A percentile compares a stretch with the other conserved stretches of the same genome.
phyloP scores from a whole-genome alignment of 2,113 vertebrate genomes.

The Rafetus swinhoei region DNA sequence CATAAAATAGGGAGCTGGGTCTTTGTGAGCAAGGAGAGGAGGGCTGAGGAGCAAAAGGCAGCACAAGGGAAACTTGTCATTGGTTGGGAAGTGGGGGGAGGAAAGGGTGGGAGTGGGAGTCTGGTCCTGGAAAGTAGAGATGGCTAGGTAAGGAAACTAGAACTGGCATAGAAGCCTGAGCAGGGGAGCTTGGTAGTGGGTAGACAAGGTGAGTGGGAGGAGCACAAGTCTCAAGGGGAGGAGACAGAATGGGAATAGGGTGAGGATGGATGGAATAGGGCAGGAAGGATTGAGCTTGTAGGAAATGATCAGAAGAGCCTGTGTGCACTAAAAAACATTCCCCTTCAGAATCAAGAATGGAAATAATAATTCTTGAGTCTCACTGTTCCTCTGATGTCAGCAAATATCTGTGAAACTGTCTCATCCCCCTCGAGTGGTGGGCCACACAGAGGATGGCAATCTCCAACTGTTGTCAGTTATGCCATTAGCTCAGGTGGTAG shows the following conservation, averaged over 20 bases:
- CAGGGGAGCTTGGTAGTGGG: not conserved
- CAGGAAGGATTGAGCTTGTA: not conserved
- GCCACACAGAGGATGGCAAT: not conserved
- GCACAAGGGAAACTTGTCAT: too few species aligned
- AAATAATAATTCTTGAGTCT: not conserved
- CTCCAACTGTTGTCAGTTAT: not conserved
- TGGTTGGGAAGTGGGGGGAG: too few species aligned
- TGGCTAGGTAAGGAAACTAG: not conserved
- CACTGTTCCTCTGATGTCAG: not conserved
- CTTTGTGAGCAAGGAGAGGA: too few species aligned
- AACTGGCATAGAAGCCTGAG: not conserved
- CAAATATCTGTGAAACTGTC: not conserved
- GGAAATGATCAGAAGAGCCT: not conserved
- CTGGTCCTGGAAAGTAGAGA: too few species aligned
- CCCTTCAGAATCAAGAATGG: not conserved
- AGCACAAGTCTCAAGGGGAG: not conserved
- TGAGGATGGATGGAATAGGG: not conserved
- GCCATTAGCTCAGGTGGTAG: accelerated
- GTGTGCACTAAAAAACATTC: not conserved
- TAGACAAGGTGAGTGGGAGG: not conserved
- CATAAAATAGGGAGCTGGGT: not conserved
- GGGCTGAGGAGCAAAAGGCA: too few species aligned
- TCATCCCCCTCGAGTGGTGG: not conserved
- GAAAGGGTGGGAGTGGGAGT: not conserved
- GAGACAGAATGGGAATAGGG: not conserved